Percentiles rank a stretch among this genome's conserved stretches.
These are phyloP conservation scores for Scelioninae gen. 2 DNA, from an alignment of 2,888 invertebrate species.

Conservation along the genomic window DNA sequence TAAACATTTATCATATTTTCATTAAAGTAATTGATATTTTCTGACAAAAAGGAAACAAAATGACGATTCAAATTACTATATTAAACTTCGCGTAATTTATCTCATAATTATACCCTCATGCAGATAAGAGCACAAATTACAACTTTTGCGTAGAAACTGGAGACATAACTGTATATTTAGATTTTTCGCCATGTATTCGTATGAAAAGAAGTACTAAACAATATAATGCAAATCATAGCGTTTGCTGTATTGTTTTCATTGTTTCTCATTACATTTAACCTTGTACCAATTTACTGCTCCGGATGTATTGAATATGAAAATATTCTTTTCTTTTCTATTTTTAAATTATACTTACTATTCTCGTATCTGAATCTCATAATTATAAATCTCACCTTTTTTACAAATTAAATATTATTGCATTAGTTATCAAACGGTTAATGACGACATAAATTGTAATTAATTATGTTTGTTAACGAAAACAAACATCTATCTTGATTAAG, in stretches of 20 bases:
- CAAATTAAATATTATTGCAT: too few species aligned
- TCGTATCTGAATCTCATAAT: too few species aligned
- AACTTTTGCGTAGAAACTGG: constrained; percentile 28
- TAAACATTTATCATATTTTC: constrained; percentile 15
- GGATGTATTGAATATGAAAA: background rate
- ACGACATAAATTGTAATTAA: too few species aligned
- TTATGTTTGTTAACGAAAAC: too few species aligned
- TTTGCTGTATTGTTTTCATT: constrained; percentile 25
- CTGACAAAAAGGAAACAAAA: constrained; percentile 18
- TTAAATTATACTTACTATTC: constrained; percentile 9
- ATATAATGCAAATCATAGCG: constrained; percentile 22
- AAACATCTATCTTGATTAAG: too few species aligned
- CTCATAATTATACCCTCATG: constrained; percentile 46
- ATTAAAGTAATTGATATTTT: constrained; percentile 25
- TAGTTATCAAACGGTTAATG: too few species aligned
- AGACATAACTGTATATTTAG: constrained; percentile 40
- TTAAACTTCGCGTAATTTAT: constrained; percentile 31
- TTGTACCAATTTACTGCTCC: background rate
- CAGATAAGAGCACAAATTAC: constrained; percentile 42
- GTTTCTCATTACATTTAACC: constrained; percentile 12
- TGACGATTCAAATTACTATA: constrained; percentile 23
- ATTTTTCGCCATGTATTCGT: constrained; percentile 21
- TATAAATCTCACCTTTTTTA: too few species aligned
- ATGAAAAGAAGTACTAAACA: constrained; percentile 27
- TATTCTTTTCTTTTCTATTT: background rate